Evolutionary conservation across 2,113 vertebrate species (phyloP).

Genomic region (Nothoprocta pentlandii): DNA sequence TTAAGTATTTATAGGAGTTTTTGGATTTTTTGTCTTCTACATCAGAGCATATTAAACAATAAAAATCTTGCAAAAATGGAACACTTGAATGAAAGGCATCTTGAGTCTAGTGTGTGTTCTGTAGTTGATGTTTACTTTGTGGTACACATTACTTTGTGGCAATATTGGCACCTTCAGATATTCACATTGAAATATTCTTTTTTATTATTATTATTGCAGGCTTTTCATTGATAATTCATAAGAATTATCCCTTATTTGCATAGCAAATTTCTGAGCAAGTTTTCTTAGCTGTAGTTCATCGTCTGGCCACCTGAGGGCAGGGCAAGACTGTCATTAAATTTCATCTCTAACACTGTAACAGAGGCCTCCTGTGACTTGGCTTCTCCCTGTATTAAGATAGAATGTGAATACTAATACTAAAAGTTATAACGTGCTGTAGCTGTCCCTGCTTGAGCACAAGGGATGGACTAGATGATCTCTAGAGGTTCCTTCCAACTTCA

Average conservation of each 20-base stretch:
- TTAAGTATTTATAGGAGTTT: not conserved
- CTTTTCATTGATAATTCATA: not conserved
- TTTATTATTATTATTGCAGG: not conserved
- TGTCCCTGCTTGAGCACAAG: too few species aligned
- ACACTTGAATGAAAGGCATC: accelerated
- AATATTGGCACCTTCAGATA: accelerated
- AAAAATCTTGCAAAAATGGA: not conserved
- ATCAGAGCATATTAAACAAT: not conserved
- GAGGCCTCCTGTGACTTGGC: accelerated
- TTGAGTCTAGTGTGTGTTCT: not conserved
- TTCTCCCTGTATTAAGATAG: accelerated
- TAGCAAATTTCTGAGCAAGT: accelerated
- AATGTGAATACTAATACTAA: not conserved
- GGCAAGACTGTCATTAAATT: accelerated
- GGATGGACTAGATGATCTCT: too few species aligned
- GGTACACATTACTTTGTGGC: too few species aligned
- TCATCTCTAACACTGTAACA: accelerated
- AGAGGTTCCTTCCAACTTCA: too few species aligned
- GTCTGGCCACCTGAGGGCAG: not conserved
- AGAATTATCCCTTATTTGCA: accelerated
- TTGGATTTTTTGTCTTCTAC: too few species aligned
- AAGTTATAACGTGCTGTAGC: not conserved
- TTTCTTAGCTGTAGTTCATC: accelerated
- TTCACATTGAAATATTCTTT: not conserved
- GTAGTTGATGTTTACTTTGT: accelerated